phyloP scores from a whole-genome alignment of 2,888 invertebrate genomes.

The Epirrhoe alternata region DNA sequence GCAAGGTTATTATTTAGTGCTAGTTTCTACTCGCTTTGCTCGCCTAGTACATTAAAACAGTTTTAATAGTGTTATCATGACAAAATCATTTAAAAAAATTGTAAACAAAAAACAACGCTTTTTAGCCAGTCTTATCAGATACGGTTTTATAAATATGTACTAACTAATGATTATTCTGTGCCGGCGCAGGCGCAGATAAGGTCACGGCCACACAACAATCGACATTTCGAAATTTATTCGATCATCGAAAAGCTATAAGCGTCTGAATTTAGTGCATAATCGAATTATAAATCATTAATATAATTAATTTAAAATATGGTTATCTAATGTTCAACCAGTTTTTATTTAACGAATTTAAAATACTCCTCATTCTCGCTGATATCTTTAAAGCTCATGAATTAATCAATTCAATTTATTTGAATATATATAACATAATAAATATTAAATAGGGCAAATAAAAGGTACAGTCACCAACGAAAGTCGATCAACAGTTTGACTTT shows the following conservation, averaged over 20 bases:
- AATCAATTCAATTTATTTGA: too few species aligned
- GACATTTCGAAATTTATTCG: slow-evolving; percentile 35
- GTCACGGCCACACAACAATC: slow-evolving; percentile 49
- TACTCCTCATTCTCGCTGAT: neutral
- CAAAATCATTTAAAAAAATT: neutral
- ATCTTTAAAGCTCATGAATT: too few species aligned
- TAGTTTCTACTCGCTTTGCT: too few species aligned
- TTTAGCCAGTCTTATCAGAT: slow-evolving; percentile 25
- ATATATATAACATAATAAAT: too few species aligned
- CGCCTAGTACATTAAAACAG: too few species aligned
- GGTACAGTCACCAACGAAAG: too few species aligned
- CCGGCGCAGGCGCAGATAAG: slow-evolving; percentile 47
- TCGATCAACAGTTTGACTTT: too few species aligned
- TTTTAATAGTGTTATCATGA: neutral
- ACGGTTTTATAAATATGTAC: slow-evolving; percentile 34
- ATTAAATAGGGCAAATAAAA: too few species aligned
- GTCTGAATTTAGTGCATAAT: slow-evolving; percentile 14
- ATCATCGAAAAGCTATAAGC: slow-evolving; percentile 19
- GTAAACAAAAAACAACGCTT: neutral
- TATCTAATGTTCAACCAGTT: neutral
- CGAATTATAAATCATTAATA: slow-evolving; percentile 11
- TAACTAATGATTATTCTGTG: slow-evolving; percentile 10
- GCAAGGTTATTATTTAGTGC: too few species aligned
- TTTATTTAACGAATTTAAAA: too few species aligned
- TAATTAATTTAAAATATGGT: neutral